Base-by-base conservation (phyloP, 1,140 invertebrate genomes). In the Dendroctonus ponderosae region DNA sequence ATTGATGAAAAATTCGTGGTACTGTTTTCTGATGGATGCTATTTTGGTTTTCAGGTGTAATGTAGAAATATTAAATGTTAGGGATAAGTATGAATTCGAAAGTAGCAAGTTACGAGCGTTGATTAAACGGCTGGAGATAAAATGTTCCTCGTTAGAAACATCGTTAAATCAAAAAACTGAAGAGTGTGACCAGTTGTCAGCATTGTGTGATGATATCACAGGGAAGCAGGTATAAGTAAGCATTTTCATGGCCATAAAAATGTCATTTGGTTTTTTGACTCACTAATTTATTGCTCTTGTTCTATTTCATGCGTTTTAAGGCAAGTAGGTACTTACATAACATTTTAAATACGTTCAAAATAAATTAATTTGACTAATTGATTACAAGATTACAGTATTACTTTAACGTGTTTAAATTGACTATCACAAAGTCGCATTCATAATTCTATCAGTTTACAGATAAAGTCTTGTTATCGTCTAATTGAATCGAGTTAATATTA, bases 161-260 rank as follows among this genome's bases (percentile, higher is more conserved):
- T 66, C 73, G 7, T 62, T 77, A n/a, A 70, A 76, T 51, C 75
- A 77, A 50, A 77, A 77, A 69, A 73, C 65, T 6, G 73, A 74
- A 50, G 75, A 77, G 67, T 76, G 74, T 49, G 61, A 59, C 11
- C 72, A 73, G 48, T 64, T 77, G 26, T 71, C 74, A 6, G 69
- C 71, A 14, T 56, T 76, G 44, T 77, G 75, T 67, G 75, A 77
- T 70, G 74, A 77, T 62, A 70, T 77, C 12, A 75, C 74, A 8
- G 74, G 75, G 38, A 75, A 70, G 46, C 66, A 70, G 41, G 69
- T 66, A 64, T 71, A 67, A 58, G 6, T 43, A 26, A 52, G 50
- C 38, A 37, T 58, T 46, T 44, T 44, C 41, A 43, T 12, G 40
- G 38, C 39, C 44, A 4, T 12, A 49, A 61, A 61, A 61, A 61